These are phyloP conservation scores for Himalopsyche phryganea DNA, from an alignment of 1,140 invertebrate genomes.

Conservation along the genomic window DNA sequence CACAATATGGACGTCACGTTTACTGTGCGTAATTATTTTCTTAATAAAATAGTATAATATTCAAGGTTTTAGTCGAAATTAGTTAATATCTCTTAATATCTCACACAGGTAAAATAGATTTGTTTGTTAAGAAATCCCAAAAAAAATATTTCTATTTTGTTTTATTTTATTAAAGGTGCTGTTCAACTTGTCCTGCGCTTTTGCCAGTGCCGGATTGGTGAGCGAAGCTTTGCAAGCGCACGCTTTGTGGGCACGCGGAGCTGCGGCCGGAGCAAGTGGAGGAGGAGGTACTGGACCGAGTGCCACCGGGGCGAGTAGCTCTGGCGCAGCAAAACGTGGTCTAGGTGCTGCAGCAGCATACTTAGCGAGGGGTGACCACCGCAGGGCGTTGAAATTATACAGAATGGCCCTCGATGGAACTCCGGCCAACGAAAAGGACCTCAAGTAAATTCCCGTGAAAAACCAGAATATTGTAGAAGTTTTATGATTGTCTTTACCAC, in stretches of 20 bases:
- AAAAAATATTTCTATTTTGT: background rate
- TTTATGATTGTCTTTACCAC: no score
- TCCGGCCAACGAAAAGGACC: constrained; percentile 84
- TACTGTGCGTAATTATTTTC: constrained; percentile 60
- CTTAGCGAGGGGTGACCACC: constrained; percentile 68
- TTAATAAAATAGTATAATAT: no score
- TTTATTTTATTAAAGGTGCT: constrained; percentile 68
- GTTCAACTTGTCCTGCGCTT: constrained; percentile 75
- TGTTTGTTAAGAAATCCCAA: background rate
- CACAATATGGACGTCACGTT: constrained; percentile 94
- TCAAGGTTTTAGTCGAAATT: no score
- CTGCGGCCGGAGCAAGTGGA: background rate
- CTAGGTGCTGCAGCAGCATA: constrained; percentile 26
- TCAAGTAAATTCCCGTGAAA: constrained; percentile 72
- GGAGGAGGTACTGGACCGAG: constrained; percentile 4
- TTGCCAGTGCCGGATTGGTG: constrained; percentile 19
- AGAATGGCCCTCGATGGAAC: constrained; percentile 96
- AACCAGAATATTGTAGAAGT: no score
- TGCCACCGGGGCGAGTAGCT: background rate
- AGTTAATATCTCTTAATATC: no score
- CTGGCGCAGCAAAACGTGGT: constrained; percentile 8
- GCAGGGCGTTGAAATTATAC: constrained; percentile 96
- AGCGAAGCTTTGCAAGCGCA: constrained; percentile 20
- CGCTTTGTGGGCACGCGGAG: constrained; percentile 10
- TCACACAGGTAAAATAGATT: no score